These are phyloP conservation scores for Geotrypetes seraphini DNA, from an alignment of 2,797 vertebrate genomes.

Conservation along the genomic window DNA sequence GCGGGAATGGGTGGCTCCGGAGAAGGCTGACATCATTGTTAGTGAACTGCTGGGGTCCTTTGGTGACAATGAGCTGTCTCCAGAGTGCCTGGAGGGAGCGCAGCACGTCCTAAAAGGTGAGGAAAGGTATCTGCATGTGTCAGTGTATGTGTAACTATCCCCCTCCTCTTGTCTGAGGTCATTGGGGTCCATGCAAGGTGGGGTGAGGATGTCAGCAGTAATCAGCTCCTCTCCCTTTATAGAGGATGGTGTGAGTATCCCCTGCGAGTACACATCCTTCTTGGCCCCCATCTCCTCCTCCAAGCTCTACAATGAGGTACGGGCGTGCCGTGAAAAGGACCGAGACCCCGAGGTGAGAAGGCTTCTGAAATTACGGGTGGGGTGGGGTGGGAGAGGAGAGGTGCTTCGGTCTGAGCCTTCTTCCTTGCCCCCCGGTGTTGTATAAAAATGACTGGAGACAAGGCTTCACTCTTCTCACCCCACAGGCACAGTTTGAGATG, in stretches of 20 bases:
- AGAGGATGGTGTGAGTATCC: constrained; percentile 83
- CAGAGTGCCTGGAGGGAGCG: constrained; percentile 85
- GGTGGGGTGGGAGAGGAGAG: too few relatives aligned
- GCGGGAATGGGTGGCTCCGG: constrained; percentile 81
- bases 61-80: constrained; percentile 84
- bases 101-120: constrained; percentile 83
- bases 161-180: neutral
- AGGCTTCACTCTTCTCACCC: neutral
- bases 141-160: neutral
- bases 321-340: constrained; percentile 82
- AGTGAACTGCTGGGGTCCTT: constrained; percentile 89
- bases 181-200: neutral
- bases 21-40: constrained; percentile 84
- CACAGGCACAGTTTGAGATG: constrained; percentile 80
- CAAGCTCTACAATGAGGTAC: constrained; percentile 88
- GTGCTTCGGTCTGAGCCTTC: neutral
- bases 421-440: neutral
- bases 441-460: neutral
- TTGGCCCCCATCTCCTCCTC: constrained; percentile 86
- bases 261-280: constrained; percentile 79
- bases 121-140: neutral
- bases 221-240: neutral
- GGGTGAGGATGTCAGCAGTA: too few relatives aligned
- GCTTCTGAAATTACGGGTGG: too few relatives aligned
- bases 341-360: constrained; percentile 69